These are phyloP conservation scores for Agrochola lychnidis DNA, from an alignment of 2,888 invertebrate species.

Conservation along the genomic window DNA sequence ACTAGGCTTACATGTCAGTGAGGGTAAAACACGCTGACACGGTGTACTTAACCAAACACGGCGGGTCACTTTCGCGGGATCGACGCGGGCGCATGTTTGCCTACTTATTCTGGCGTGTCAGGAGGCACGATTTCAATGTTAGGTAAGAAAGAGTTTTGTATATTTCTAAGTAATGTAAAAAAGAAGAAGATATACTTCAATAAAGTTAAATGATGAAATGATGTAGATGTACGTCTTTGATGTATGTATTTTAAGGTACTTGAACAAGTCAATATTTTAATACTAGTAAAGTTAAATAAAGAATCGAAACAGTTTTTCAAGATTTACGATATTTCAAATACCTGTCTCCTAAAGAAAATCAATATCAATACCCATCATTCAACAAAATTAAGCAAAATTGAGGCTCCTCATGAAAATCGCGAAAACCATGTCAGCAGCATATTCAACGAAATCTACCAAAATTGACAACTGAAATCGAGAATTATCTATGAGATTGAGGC, in stretches of 20 bases:
- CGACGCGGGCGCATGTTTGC: slow-evolving; percentile 26
- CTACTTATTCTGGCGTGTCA: neutral
- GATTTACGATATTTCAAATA: neutral
- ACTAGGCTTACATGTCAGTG: slow-evolving; percentile 20
- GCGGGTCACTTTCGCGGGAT: slow-evolving; percentile 23
- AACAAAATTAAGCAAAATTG: neutral
- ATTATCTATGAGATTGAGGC: slow-evolving; percentile 5
- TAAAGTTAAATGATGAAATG: neutral
- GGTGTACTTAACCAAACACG: slow-evolving; percentile 24
- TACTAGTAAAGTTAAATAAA: neutral
- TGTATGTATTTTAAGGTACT: neutral
- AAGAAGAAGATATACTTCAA: neutral
- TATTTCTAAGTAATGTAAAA: neutral
- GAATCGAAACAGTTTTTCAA: neutral
- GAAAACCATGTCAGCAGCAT: neutral
- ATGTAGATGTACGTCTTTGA: neutral
- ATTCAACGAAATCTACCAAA: neutral
- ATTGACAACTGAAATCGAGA: neutral
- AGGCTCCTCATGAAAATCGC: neutral
- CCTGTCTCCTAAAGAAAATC: neutral
- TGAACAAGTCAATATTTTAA: neutral
- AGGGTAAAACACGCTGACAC: slow-evolving; percentile 18
- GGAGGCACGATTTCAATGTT: slow-evolving; percentile 2
- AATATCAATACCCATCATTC: neutral
- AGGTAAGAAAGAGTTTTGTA: neutral